Evolutionary conservation across 2,888 invertebrate genomes (phyloP), one percentile per base, ranked within the genome.

Genomic region (Pammene fasciana): DNA sequence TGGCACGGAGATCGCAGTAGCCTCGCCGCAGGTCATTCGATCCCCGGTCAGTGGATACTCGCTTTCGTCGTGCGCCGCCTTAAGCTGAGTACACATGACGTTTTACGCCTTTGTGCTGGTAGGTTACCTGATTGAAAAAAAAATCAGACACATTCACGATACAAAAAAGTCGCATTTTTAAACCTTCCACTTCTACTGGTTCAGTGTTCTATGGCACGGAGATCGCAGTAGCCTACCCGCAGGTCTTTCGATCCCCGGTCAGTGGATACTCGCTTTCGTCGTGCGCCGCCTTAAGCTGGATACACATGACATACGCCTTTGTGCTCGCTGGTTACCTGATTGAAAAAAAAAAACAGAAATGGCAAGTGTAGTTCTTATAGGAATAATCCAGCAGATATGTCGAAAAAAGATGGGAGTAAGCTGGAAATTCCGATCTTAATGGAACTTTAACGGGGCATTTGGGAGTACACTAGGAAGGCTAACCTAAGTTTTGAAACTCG

Each of bases 1-100:
- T 45, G 5, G 26, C n/a, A 5, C 48, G 16, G 62, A 52, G 68
- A 62, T 56, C 62, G 16, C 68, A 59, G 68, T 65, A 68, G 64
- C 64, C 13, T 16, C 34, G 68, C 68, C 57, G 57, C 68, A 18
- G 68, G 68, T 68, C 57, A 68, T 68, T 65, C 68, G 64, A 68
- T 68, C 64, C 50, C 45, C 52, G 50, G 57, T 38, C 57, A 59
- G 64, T 52, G 57, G 57, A 64, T 68, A 50, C 57, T 57, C 64
- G 64, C 57, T 68, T 59, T 68, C 68, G 45, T 46, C 65, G 57
- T 68, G 14, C 1, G 45, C 4, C 43, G 11, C 5, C 26, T 50
- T 50, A 50, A 11, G 18, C 50, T 11, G 11, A 18, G 26, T 26
- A 26, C 26, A 4, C 26, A 26, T 26, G 26, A 26, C 26, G 11